These are phyloP conservation scores for Myotis vivesi DNA, from an alignment of 2,797 vertebrate species.

Conservation along the genomic window DNA sequence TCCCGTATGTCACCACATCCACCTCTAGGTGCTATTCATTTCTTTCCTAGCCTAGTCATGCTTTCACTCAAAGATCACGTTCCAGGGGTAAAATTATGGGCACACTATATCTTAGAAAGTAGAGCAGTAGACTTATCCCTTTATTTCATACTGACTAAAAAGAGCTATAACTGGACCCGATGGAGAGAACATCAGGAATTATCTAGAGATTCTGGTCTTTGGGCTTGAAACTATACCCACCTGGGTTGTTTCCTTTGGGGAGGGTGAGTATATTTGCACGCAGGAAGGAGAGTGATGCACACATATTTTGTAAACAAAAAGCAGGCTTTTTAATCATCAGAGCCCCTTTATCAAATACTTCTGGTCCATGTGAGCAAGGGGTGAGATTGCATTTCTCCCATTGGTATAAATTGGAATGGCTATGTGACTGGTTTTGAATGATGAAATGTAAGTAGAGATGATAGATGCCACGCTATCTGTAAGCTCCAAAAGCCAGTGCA, in stretches of 20 bases:
- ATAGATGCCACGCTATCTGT: background rate
- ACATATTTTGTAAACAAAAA: background rate
- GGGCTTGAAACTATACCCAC: background rate
- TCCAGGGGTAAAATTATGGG: background rate
- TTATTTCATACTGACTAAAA: background rate
- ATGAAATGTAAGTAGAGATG: background rate
- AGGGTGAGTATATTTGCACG: background rate
- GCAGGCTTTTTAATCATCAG: background rate
- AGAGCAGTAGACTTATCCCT: background rate
- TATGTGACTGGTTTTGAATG: background rate
- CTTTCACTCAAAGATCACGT: background rate
- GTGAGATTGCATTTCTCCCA: background rate
- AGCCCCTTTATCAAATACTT: background rate
- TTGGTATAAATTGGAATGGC: background rate
- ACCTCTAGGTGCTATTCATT: background rate
- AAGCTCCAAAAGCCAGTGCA: background rate
- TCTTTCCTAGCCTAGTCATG: background rate
- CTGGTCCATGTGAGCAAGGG: background rate
- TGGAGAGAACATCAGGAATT: background rate
- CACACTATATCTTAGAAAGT: background rate
- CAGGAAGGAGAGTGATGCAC: background rate
- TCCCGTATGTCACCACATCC: background rate
- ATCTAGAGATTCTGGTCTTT: background rate
- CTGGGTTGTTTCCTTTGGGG: background rate
- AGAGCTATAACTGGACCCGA: background rate